phyloP scores from a whole-genome alignment of 2,888 invertebrate genomes.

The Papilio gigon region DNA sequence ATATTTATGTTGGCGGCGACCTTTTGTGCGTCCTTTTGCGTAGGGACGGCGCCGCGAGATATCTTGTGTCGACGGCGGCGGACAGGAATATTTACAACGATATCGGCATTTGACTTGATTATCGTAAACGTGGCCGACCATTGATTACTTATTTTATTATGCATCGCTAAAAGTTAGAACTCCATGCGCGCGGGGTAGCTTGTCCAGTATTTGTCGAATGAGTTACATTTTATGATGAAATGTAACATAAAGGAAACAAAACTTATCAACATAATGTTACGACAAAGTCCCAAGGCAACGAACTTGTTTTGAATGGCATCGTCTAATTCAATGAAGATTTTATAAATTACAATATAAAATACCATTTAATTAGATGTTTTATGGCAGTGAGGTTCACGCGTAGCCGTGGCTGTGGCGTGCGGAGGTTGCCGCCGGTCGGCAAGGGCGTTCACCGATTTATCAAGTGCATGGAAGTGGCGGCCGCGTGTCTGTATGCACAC shows the following conservation, averaged over 20 bases:
- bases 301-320: slow-evolving; percentile 29
- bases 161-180: slow-evolving; percentile 1
- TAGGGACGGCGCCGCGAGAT: slow-evolving; percentile 18
- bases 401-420: slow-evolving; percentile 4
- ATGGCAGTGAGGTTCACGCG: not conserved
- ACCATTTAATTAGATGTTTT: not conserved
- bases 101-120: not conserved
- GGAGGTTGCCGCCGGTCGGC: slow-evolving; percentile 37
- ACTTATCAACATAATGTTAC: not conserved
- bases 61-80: slow-evolving; percentile 4
- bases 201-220: not conserved
- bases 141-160: slow-evolving; percentile 8
- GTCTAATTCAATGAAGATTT: not conserved
- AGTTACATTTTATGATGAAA: slow-evolving; percentile 5
- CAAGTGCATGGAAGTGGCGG: slow-evolving; percentile 43
- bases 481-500: slow-evolving; percentile 33
- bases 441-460: slow-evolving; percentile 49
- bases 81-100: slow-evolving; percentile 10
- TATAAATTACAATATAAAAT: not conserved
- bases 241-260: not conserved
- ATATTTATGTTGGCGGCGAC: slow-evolving; percentile 55
- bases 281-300: slow-evolving; percentile 3
- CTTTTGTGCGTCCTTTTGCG: slow-evolving; percentile 35
- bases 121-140: not conserved
- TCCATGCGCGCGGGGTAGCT: not conserved